A percentile compares a stretch with the other conserved stretches of the same genome.
phyloP scores from a whole-genome alignment of 2,888 invertebrate species.

The Pollenia griseotomentosa region DNA sequence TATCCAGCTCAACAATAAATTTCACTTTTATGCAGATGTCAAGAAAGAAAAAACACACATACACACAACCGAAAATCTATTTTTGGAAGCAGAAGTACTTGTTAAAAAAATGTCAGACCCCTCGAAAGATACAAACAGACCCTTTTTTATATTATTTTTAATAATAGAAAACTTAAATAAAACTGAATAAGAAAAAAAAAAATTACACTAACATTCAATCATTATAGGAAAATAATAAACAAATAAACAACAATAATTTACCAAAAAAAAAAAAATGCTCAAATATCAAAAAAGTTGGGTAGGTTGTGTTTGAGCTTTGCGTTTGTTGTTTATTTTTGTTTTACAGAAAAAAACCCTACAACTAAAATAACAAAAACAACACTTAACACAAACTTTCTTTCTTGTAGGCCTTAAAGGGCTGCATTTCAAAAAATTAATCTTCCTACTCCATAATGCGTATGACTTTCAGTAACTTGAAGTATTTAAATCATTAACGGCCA shows the following conservation, averaged over 20 bases:
- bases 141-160: constrained; percentile 36
- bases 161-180: constrained; percentile 54
- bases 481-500: not conserved
- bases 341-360: constrained; percentile 43
- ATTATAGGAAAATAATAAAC: constrained; percentile 29
- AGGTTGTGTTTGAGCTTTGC: constrained; percentile 48
- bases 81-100: constrained; percentile 49
- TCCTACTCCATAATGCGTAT: not conserved
- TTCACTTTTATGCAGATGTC: constrained; percentile 69
- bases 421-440: not conserved
- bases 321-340: not conserved
- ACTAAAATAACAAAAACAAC: not conserved
- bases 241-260: constrained; percentile 46
- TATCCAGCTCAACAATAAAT: constrained; percentile 63
- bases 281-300: constrained; percentile 63
- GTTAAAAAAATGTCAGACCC: constrained; percentile 45
- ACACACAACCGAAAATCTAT: not conserved
- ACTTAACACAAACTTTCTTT: constrained; percentile 54
- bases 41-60: constrained; percentile 25
- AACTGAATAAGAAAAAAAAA: not conserved
- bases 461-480: constrained; percentile 16
- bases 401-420: constrained; percentile 57
- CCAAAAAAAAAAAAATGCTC: constrained; percentile 46
- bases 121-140: constrained; percentile 25
- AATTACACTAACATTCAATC: not conserved